Evolutionary conservation across 1,140 invertebrate genomes (phyloP).

Genomic region (Lordiphosa collinella): DNA sequence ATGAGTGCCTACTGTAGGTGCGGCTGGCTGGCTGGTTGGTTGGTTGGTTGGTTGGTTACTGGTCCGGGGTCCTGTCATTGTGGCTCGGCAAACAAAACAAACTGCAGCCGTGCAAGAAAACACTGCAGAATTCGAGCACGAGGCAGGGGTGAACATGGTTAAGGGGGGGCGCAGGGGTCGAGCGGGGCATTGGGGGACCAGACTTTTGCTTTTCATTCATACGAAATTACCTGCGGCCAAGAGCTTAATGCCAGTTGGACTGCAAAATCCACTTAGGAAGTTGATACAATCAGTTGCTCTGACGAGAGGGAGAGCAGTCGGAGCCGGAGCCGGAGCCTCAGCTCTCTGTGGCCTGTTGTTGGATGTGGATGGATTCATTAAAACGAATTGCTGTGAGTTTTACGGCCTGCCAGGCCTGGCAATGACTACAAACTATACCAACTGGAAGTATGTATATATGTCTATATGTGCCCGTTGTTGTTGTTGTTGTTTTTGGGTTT

Average conservation of each 20-base stretch:
- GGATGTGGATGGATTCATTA: slow-evolving; percentile 69
- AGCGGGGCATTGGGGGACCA: slow-evolving; percentile 1
- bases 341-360: slow-evolving; percentile 26
- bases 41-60: slow-evolving; percentile 13
- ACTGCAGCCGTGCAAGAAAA: slow-evolving; percentile 47
- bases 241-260: slow-evolving; percentile 77
- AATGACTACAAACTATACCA: slow-evolving; percentile 30
- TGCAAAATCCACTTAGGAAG: slow-evolving; percentile 78
- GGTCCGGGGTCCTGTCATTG: slow-evolving; percentile 20
- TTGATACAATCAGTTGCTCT: slow-evolving; percentile 75
- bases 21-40: no score
- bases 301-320: slow-evolving; percentile 19
- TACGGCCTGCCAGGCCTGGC: slow-evolving; percentile 42
- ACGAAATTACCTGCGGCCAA: slow-evolving; percentile 76
- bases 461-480: slow-evolving; percentile 7
- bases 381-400: slow-evolving; percentile 72
- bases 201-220: slow-evolving; percentile 77
- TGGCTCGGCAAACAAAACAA: slow-evolving; percentile 43
- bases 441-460: slow-evolving; percentile 8
- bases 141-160: slow-evolving; percentile 18
- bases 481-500: slow-evolving; percentile 51
- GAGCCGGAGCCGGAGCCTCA: slow-evolving; percentile 1
- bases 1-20: slow-evolving; percentile 18
- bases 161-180: background rate
- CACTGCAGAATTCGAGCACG: slow-evolving; percentile 38